A percentile compares a stretch with the other conserved stretches of the same genome.
phyloP scores from a whole-genome alignment of 1,140 invertebrate genomes.

The Orius laevigatus region DNA sequence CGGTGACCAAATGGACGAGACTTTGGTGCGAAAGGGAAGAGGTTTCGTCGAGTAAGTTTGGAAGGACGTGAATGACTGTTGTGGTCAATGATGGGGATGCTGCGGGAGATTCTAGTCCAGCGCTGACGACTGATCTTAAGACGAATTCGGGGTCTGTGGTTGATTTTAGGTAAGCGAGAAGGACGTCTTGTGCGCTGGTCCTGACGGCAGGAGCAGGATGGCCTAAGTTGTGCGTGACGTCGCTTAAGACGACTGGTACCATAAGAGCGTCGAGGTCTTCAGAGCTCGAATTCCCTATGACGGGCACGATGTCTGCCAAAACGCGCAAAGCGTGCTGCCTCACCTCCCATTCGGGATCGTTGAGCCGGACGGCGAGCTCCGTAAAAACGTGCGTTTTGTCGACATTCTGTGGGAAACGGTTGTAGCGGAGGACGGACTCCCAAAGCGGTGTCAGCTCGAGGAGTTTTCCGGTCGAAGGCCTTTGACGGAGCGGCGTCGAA shows the following conservation, averaged over 20 bases:
- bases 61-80: constrained; percentile 25
- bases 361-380: constrained; percentile 49
- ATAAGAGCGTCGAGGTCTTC: constrained; percentile 42
- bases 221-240: constrained; percentile 53
- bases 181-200: constrained; percentile 51
- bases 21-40: constrained; percentile 23
- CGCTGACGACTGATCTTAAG: constrained; percentile 40
- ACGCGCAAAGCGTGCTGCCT: constrained; percentile 59
- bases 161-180: constrained; percentile 46
- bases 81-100: constrained; percentile 18
- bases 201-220: constrained; percentile 56
- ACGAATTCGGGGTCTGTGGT: constrained; percentile 36
- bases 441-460: constrained; percentile 53
- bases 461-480: constrained; percentile 22
- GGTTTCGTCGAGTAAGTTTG: constrained; percentile 25
- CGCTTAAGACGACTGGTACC: constrained; percentile 35
- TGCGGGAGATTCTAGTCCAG: constrained; percentile 34
- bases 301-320: constrained; percentile 51
- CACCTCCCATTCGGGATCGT: constrained; percentile 63
- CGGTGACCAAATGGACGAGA: constrained; percentile 29
- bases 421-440: constrained; percentile 50
- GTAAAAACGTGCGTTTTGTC: constrained; percentile 44
- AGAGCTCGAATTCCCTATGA: constrained; percentile 29
- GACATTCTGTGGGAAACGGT: constrained; percentile 35
- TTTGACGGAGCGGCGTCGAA: constrained; percentile 21